Evolutionary conservation across 2,888 invertebrate genomes (phyloP), one percentile per base, ranked within the genome.

Genomic region (Chironomus tentans): DNA sequence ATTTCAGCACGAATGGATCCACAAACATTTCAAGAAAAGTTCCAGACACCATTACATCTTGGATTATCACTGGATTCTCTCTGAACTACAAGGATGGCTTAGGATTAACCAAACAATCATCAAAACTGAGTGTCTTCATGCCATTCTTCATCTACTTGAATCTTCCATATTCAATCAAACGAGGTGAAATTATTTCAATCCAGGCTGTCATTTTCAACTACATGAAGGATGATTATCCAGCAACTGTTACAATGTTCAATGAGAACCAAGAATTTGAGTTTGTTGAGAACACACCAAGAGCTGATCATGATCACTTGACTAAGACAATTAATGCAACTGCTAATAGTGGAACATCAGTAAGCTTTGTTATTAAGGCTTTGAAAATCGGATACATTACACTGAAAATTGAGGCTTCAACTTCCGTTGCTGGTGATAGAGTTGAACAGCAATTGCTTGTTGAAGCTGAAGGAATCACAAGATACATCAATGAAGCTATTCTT

Each of bases 151-250:
- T 95, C 65, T 89, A 90, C 2, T 85, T 94, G 46, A 92, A 94
- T 81, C 84, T 96, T 70, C 97, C 97, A 0, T 91, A 92, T 79
- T 90, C 91, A 0, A 88, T 97, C 13, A 91, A 93, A 79, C 87
- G 90, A 76, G 95, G 94, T 15, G 97, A 97, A 85, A 89, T 91
- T 21, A 86, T 96, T 68, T 91, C 93, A 0, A 88, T 95, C 70
- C 91, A 94, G 68, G 89, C 92, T 13, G 90, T 92, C 2, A 88
- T 95, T 13, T 92, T 91, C 82, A 97, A 95, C 82, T 92, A 95
- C 80, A 86, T 92, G 82, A 87, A 89, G 38, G 87, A 88, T 73
- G 91, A 92, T 79, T 85, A 91, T 0, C 85, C 85, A 12, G 92
- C 92, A 0, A 91, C 92, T 79, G 89, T 96, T 2, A 91, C 92